Conservation (phyloP, 2,888 invertebrate species). For the Schrankia costaestrigalis region DNA sequence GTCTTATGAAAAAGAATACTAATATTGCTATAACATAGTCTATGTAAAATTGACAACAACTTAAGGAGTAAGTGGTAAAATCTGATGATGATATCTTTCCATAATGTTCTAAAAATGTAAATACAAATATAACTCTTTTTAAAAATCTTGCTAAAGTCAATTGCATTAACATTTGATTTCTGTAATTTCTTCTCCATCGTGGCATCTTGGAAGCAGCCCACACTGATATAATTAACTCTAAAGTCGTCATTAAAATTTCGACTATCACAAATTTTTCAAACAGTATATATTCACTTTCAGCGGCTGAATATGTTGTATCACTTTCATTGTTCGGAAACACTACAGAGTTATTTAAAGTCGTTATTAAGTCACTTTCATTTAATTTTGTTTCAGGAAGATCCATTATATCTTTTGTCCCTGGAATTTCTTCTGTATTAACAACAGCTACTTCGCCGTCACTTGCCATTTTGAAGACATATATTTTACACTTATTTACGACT, state of each 20-base stretch:
- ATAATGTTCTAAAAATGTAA: slow-evolving; percentile 45
- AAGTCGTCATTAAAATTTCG: slow-evolving; percentile 63
- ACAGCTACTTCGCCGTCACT: slow-evolving; percentile 32
- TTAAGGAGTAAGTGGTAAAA: slow-evolving; percentile 27
- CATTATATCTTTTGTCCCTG: slow-evolving; percentile 11
- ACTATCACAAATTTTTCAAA: slow-evolving; percentile 55
- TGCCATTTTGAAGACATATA: slow-evolving; percentile 46
- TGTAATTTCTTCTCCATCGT: slow-evolving; percentile 67
- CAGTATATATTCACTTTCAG: slow-evolving; percentile 24
- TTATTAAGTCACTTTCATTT: slow-evolving; percentile 22
- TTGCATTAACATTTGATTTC: slow-evolving; percentile 73
- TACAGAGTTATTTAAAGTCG: slow-evolving; percentile 3
- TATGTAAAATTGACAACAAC: slow-evolving; percentile 53
- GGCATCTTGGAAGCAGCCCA: slow-evolving; percentile 57
- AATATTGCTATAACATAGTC: slow-evolving; percentile 65
- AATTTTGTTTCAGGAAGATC: slow-evolving; percentile 13
- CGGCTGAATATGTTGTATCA: no score
- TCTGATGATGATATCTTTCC: slow-evolving; percentile 17
- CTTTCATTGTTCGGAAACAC: slow-evolving; percentile 2
- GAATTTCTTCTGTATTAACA: slow-evolving; percentile 18
- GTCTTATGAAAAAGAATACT: slow-evolving; percentile 66
- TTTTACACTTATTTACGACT: slow-evolving; percentile 8
- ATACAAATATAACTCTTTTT: slow-evolving; percentile 52
- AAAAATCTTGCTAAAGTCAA: slow-evolving; percentile 60
- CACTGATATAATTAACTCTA: slow-evolving; percentile 57